A percentile compares a stretch with the other conserved stretches of the same genome.
phyloP scores from a whole-genome alignment of 2,888 invertebrate genomes.

The Heliconius sara region DNA sequence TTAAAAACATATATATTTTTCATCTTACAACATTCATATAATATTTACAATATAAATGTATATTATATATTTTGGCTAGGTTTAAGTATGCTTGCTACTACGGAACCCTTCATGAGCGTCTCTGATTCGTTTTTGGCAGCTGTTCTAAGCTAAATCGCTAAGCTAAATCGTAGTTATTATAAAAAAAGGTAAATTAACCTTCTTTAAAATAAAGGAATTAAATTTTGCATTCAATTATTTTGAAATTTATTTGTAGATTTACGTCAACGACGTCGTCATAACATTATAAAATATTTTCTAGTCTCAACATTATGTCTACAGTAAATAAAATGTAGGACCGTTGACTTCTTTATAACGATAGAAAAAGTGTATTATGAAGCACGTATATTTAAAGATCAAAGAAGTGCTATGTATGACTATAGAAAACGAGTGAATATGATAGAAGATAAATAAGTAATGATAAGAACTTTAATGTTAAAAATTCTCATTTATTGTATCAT shows the following conservation, averaged over 20 bases:
- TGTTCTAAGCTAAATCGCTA: background rate
- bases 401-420: background rate
- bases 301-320: background rate
- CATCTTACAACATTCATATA: no score
- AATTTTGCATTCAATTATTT: constrained; percentile 13
- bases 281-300: constrained; percentile 8
- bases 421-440: no score
- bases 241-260: constrained; percentile 2
- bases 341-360: background rate
- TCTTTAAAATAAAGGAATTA: constrained; percentile 10
- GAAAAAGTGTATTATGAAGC: background rate
- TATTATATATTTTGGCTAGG: no score
- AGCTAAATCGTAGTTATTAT: background rate
- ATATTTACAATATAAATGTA: no score
- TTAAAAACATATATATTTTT: no score
- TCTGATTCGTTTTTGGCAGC: background rate
- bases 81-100: background rate
- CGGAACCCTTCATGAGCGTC: background rate
- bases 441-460: no score
- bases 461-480: no score
- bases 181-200: background rate
- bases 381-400: background rate
- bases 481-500: no score
- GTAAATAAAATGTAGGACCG: background rate
- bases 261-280: constrained; percentile 1